Percentiles rank a stretch among this genome's conserved stretches.
Evolutionary conservation across 2,113 vertebrate species (phyloP).

Genomic region (Tragelaphus strepsiceros): DNA sequence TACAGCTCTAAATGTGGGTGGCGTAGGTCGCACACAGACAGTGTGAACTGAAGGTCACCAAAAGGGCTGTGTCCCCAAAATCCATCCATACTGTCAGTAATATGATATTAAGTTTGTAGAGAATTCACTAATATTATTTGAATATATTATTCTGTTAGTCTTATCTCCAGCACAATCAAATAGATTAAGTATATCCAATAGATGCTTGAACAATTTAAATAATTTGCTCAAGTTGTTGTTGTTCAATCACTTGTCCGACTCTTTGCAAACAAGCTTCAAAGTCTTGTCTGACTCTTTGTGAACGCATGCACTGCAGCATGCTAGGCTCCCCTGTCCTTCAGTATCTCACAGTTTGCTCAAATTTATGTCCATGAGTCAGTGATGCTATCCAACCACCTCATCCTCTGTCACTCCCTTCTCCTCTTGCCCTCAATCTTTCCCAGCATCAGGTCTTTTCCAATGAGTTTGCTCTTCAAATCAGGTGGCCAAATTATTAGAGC

Average conservation of each 20-base stretch:
- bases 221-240: background rate
- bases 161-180: background rate
- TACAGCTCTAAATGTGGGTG: background rate
- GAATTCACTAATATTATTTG: background rate
- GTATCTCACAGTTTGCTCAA: background rate
- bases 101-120: background rate
- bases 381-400: background rate
- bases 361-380: background rate
- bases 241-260: background rate
- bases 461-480: background rate
- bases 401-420: background rate
- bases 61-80: background rate
- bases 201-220: background rate
- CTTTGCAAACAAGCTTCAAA: background rate
- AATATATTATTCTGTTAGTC: background rate
- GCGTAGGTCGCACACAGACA: background rate
- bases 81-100: background rate
- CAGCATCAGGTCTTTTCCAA: background rate
- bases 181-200: background rate
- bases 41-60: conserved; percentile 7
- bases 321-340: background rate
- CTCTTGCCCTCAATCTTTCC: background rate
- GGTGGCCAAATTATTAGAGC: background rate
- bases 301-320: background rate
- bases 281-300: background rate